These are phyloP conservation scores for Polyodon spathula DNA, from an alignment of 2,113 vertebrate genomes.

Conservation along the genomic window DNA sequence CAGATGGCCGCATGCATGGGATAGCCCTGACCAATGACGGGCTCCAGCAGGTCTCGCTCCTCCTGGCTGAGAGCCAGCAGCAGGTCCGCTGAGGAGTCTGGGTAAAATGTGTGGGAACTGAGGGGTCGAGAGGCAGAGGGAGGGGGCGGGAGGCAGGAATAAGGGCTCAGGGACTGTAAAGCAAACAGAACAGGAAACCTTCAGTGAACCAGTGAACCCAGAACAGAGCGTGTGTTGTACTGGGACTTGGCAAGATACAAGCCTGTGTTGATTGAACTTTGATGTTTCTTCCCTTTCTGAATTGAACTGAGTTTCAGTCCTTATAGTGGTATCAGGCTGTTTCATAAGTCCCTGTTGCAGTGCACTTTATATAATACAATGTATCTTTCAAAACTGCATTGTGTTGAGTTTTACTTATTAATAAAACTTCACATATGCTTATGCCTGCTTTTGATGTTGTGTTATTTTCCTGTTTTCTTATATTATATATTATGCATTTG, in stretches of 20 bases:
- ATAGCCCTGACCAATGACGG: slow-evolving; percentile 71
- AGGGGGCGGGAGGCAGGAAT: slow-evolving; percentile 43
- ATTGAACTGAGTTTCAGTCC: too few relatives aligned
- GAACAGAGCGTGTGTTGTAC: neutral
- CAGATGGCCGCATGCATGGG: slow-evolving; percentile 69
- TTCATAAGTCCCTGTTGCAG: too few relatives aligned
- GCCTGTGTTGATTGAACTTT: too few relatives aligned
- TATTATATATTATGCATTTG: too few relatives aligned
- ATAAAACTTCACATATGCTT: too few relatives aligned
- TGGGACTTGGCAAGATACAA: neutral
- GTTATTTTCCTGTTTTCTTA: too few relatives aligned
- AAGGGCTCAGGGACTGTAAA: slow-evolving; percentile 59
- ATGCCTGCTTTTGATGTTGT: too few relatives aligned
- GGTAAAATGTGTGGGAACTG: slow-evolving; percentile 28
- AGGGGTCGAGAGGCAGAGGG: slow-evolving; percentile 12
- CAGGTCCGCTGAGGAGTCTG: slow-evolving; percentile 64
- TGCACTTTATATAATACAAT: too few relatives aligned
- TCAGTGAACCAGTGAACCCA: slow-evolving; percentile 1
- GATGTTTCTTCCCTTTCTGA: too few relatives aligned
- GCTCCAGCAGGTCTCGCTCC: slow-evolving; percentile 73
- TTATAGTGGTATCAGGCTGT: too few relatives aligned
- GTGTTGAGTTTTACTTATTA: too few relatives aligned
- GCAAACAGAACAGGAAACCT: slow-evolving; percentile 17
- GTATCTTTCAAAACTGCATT: too few relatives aligned
- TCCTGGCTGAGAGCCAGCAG: slow-evolving; percentile 76